phyloP scores from a whole-genome alignment of 53 echinoderm and acorn worm species.

The Astropecten irregularis region DNA sequence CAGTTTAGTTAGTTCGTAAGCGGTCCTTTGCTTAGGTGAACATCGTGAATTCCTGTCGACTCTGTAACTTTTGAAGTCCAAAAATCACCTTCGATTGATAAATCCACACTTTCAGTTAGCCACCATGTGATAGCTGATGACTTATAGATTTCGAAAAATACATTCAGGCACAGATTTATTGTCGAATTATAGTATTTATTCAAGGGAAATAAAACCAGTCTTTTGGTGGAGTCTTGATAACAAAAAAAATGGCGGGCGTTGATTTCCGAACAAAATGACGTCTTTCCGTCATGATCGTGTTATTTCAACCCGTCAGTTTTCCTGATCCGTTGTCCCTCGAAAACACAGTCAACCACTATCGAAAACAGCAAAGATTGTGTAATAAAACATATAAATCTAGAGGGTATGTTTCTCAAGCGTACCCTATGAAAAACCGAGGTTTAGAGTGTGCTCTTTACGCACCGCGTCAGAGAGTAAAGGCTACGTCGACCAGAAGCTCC shows the following conservation, averaged over 20 bases:
- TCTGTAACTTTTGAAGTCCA: not conserved
- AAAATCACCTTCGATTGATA: slow-evolving; percentile 24
- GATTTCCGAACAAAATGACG: no score
- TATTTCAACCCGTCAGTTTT: no score
- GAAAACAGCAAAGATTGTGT: no score
- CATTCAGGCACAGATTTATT: slow-evolving; percentile 31
- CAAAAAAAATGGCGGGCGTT: slow-evolving; percentile 48
- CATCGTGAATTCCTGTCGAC: not conserved
- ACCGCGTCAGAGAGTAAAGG: not conserved
- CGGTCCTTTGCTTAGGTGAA: not conserved
- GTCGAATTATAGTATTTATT: not conserved
- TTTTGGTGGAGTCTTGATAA: not conserved
- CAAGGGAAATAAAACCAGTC: not conserved
- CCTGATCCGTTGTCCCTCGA: no score
- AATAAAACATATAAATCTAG: no score
- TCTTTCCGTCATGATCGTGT: no score
- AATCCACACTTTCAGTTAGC: not conserved
- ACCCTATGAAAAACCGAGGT: not conserved
- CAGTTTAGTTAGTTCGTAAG: not conserved
- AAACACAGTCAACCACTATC: no score
- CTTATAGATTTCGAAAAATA: slow-evolving; percentile 9
- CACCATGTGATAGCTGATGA: not conserved
- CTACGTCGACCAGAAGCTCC: slow-evolving; percentile 23
- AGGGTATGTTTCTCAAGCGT: not conserved
- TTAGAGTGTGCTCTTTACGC: not conserved